Evolutionary conservation across 2,797 vertebrate species (phyloP).

Genomic region (Crotalus adamanteus): DNA sequence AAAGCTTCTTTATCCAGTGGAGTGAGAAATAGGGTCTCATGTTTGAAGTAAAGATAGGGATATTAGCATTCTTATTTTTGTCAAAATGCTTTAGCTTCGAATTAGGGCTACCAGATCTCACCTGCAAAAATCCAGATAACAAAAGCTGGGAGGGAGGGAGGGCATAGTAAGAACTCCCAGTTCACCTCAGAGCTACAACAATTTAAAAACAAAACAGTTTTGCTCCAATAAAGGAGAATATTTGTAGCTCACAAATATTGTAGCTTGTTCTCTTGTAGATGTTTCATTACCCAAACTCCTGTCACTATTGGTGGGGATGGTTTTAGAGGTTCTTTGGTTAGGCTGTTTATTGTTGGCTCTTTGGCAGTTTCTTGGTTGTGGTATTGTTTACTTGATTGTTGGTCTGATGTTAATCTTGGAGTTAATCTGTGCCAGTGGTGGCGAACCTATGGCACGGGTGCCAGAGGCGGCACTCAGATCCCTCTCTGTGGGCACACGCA

Average conservation of each 20-base stretch:
- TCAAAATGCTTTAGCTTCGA: background rate
- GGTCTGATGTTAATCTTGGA: background rate
- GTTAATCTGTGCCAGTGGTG: too few relatives aligned
- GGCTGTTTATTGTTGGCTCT: background rate
- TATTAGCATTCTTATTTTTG: background rate
- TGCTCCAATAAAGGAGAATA: background rate
- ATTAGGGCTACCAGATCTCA: background rate
- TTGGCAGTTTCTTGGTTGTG: too few relatives aligned
- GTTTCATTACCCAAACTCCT: background rate
- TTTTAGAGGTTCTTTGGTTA: background rate
- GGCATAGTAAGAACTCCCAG: background rate
- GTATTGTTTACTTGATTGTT: background rate
- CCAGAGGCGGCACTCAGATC: too few relatives aligned
- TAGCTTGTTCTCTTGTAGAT: background rate
- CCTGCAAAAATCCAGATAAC: background rate
- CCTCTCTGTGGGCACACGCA: too few relatives aligned
- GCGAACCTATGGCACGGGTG: too few relatives aligned
- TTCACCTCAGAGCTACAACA: background rate
- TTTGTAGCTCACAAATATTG: background rate
- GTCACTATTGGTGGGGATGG: background rate
- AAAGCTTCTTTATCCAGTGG: constrained; percentile 12
- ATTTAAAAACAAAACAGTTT: background rate
- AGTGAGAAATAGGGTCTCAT: background rate
- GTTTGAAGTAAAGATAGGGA: background rate
- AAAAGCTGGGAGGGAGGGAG: background rate